phyloP scores from a whole-genome alignment of 2,113 vertebrate genomes.

The Ploceus nigricollis region DNA sequence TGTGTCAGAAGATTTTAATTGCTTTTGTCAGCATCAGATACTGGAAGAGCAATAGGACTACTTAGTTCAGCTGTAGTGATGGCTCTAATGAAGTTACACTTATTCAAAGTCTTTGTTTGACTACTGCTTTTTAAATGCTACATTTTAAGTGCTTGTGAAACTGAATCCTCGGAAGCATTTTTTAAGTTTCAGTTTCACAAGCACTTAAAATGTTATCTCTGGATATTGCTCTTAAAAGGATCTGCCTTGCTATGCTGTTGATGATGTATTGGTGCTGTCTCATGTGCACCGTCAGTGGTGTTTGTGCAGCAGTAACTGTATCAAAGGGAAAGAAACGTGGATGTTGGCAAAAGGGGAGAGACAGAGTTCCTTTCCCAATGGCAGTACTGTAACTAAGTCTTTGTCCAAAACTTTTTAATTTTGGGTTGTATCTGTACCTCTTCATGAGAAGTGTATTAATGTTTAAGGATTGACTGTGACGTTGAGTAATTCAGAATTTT shows the following conservation, averaged over 20 bases:
- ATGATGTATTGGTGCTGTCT: background rate
- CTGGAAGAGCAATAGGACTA: accelerated
- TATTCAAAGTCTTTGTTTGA: background rate
- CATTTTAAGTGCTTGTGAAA: background rate
- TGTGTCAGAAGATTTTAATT: background rate
- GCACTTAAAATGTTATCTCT: background rate
- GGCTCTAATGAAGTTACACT: background rate
- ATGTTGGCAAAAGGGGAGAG: background rate
- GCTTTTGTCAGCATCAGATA: background rate
- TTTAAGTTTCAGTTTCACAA: background rate
- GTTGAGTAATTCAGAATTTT: background rate
- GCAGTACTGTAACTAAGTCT: background rate
- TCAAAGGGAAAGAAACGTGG: background rate
- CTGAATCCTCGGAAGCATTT: background rate
- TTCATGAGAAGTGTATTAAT: background rate
- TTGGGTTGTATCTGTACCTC: background rate
- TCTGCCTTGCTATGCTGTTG: background rate
- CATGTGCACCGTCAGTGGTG: background rate
- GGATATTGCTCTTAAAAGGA: background rate
- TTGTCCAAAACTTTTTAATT: background rate
- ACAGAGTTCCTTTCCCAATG: background rate
- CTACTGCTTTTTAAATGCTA: background rate
- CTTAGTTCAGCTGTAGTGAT: background rate
- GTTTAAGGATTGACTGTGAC: background rate
- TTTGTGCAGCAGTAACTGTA: background rate